Evolutionary conservation across 2,888 invertebrate species (phyloP), one percentile per base, ranked within the genome.

Genomic region (Podotricha telesiphe): DNA sequence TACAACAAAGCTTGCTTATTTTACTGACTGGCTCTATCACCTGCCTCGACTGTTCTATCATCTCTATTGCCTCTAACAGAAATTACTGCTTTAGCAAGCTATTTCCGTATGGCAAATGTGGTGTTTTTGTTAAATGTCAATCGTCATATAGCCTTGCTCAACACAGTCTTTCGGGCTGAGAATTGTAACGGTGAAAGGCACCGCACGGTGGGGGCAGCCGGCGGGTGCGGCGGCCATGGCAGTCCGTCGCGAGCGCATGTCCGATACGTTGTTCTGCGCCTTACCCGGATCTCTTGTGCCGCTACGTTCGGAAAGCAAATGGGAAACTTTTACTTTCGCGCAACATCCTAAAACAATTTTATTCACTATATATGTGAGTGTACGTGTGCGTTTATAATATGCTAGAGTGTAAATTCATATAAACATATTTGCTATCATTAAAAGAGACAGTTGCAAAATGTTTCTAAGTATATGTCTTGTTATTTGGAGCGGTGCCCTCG

Each of bases 71-170:
- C 48, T 55, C n/a, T 51, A 37, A 69, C 66, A 66, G 59, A 62
- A 55, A 68, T 45, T 61, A 61, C 68, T 51, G 55, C 58, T 63
- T 61, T 66, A 70, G 79, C 80, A 77, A 68, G 77, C 81, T 81
- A 86, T 90, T 89, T 90, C 88, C 89, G 89, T 88, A 80, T 84
- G 80, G 80, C 78, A 76, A 82, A 79, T 79, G 79, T 79, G 82
- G 81, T 77, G 84, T 86, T 88, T 88, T 88, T 90, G 90, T 86
- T 89, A 86, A 90, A 90, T 91, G 91, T 91, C 91, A 91, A 86
- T 91, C 91, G 87, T 86, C 88, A 81, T 84, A 84, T 81, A 90
- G 91, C 91, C 91, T 92, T 91, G 91, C 89, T 86, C 82, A 90
- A 89, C 87, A 78, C 81, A 79, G 86, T 87, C 81, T 87, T 87